Conservation (phyloP, 2,797 vertebrate species). For the Heterohyrax brucei region DNA sequence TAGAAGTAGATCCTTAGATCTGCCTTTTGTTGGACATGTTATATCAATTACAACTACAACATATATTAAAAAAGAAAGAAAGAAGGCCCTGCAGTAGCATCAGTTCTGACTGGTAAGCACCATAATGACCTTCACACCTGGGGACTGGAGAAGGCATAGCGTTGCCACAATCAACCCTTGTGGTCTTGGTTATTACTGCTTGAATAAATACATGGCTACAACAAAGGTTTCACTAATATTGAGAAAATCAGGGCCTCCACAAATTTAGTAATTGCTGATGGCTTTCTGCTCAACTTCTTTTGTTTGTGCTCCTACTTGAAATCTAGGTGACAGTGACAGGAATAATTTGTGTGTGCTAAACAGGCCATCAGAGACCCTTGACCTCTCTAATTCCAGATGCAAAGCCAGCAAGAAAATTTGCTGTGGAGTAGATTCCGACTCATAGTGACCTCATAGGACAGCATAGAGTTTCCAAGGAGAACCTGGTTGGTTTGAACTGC, state of each 20-base stretch:
- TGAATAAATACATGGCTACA: constrained; percentile 60
- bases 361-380: background rate
- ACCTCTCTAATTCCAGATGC: background rate
- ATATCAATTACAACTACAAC: constrained; percentile 61
- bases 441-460: no score
- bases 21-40: constrained; percentile 58
- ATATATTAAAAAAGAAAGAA: background rate
- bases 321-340: constrained; percentile 16
- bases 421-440: no score
- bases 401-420: no score
- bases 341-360: constrained; percentile 63
- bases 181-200: constrained; percentile 42
- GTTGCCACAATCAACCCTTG: constrained; percentile 16
- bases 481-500: no score
- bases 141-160: background rate
- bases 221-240: constrained; percentile 53
- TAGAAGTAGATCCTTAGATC: constrained; percentile 1
- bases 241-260: constrained; percentile 57
- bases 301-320: background rate
- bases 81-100: background rate
- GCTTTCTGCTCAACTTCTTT: constrained; percentile 18
- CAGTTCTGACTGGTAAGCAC: constrained; percentile 38
- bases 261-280: constrained; percentile 70
- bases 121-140: background rate
- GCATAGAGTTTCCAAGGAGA: no score